phyloP scores from a whole-genome alignment of 1,140 invertebrate species.

The Achroia grisella region DNA sequence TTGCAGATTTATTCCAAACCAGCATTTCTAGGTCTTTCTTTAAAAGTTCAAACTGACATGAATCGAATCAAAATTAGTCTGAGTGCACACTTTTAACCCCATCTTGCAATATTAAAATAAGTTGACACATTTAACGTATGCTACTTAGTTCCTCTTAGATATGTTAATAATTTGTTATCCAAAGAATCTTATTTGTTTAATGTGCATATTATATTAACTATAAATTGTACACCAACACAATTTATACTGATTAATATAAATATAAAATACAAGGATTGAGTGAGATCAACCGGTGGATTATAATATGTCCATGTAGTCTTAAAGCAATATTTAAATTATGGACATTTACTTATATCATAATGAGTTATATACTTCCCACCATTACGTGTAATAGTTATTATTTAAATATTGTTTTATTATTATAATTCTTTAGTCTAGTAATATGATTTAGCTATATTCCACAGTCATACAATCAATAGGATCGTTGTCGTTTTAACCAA shows the following conservation, averaged over 20 bases:
- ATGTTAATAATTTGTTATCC: slow-evolving; percentile 69
- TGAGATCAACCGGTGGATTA: slow-evolving; percentile 25
- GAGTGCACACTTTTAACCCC: slow-evolving; percentile 12
- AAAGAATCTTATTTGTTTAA: slow-evolving; percentile 64
- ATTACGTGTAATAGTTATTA: slow-evolving; percentile 55
- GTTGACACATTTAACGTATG: slow-evolving; percentile 46
- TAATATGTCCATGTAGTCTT: slow-evolving; percentile 38
- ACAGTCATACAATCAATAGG: slow-evolving; percentile 65
- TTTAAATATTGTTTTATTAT: slow-evolving; percentile 68
- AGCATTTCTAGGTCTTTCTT: slow-evolving; percentile 50
- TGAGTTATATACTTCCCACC: slow-evolving; percentile 57
- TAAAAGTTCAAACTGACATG: background rate
- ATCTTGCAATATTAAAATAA: slow-evolving; percentile 29
- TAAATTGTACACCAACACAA: slow-evolving; percentile 47
- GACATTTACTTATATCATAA: slow-evolving; percentile 40
- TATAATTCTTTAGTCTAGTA: slow-evolving; percentile 39
- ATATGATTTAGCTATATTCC: slow-evolving; percentile 61
- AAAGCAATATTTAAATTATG: slow-evolving; percentile 66
- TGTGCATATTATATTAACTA: slow-evolving; percentile 57
- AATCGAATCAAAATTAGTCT: slow-evolving; percentile 4
- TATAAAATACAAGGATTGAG: slow-evolving; percentile 40
- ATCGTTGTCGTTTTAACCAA: slow-evolving; percentile 60
- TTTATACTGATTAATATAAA: slow-evolving; percentile 46
- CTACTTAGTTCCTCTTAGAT: slow-evolving; percentile 69
- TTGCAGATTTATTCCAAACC: slow-evolving; percentile 45